A percentile compares a stretch with the other conserved stretches of the same genome.
These are phyloP conservation scores for Pammene fasciana DNA, from an alignment of 2,888 invertebrate genomes.

Conservation along the genomic window DNA sequence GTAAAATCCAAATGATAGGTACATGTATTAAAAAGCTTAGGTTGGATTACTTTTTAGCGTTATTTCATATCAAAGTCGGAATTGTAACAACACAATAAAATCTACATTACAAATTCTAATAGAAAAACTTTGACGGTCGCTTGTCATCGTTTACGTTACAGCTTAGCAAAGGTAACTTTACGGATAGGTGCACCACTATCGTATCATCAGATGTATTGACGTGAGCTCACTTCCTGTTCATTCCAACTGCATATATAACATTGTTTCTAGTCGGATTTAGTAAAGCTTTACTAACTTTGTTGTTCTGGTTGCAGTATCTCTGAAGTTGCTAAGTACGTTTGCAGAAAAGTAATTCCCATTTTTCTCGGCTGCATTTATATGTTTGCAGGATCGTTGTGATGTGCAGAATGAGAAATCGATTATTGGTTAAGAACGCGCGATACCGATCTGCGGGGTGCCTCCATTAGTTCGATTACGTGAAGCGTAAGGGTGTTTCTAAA, in stretches of 20 bases:
- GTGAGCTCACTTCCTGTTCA: not conserved
- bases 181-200: not conserved
- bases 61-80: not conserved
- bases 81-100: conserved; percentile 12
- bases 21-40: no score
- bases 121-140: conserved; percentile 30
- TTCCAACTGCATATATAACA: not conserved
- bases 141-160: conserved; percentile 34
- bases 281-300: conserved; percentile 20
- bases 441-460: conserved; percentile 57
- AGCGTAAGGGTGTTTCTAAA: conserved; percentile 48
- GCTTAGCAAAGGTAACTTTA: conserved; percentile 9
- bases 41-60: no score
- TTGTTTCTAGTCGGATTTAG: conserved; percentile 27
- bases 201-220: not conserved
- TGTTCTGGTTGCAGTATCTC: not conserved
- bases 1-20: no score
- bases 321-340: not conserved
- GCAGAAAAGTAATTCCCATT: not conserved
- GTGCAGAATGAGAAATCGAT: conserved; percentile 58
- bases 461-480: conserved; percentile 58
- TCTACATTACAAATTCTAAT: conserved; percentile 29
- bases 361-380: conserved; percentile 5
- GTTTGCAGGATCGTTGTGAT: conserved; percentile 43
- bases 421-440: conserved; percentile 59